These are phyloP conservation scores for Cryptotis parvus DNA, from an alignment of 2,113 vertebrate genomes.

Conservation along the genomic window DNA sequence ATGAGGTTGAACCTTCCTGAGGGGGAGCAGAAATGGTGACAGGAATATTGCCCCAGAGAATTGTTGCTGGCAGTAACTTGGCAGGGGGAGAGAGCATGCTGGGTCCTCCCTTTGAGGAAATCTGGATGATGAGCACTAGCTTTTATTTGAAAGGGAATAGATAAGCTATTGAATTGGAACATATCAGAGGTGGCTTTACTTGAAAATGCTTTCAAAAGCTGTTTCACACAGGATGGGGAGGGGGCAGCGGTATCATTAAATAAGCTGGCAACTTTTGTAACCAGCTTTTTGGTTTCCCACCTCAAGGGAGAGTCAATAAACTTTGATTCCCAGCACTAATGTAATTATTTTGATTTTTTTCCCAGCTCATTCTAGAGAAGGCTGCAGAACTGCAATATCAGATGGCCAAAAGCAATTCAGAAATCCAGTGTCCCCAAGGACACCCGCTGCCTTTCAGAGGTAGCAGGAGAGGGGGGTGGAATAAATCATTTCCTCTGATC, in stretches of 20 bases:
- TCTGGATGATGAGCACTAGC: conserved; percentile 50
- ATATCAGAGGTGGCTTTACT: conserved; percentile 78
- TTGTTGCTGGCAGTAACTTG: conserved; percentile 64
- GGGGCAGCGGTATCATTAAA: conserved; percentile 85
- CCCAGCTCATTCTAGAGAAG: conserved; percentile 83
- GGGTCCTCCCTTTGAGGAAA: conserved; percentile 64
- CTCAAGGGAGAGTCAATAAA: conserved; percentile 91
- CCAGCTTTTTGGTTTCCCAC: conserved; percentile 85
- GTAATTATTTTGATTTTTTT: conserved; percentile 88
- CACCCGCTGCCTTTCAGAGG: conserved; percentile 81
- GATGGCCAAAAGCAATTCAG: conserved; percentile 90
- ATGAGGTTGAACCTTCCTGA: conserved; percentile 54
- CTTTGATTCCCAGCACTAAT: conserved; percentile 89
- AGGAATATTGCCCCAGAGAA: not conserved
- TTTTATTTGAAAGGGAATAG: conserved; percentile 79
- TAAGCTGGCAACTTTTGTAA: conserved; percentile 86
- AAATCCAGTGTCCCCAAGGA: conserved; percentile 87
- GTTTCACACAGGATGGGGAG: conserved; percentile 81
- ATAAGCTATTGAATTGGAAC: conserved; percentile 67
- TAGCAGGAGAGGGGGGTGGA: conserved; percentile 85
- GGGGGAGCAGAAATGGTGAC: conserved; percentile 55
- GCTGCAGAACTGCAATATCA: conserved; percentile 87
- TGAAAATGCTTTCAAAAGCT: conserved; percentile 84
- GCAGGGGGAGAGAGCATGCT: conserved; percentile 54
- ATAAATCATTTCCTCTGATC: conserved; percentile 90